A percentile compares a stretch with the other conserved stretches of the same genome.
phyloP scores from a whole-genome alignment of 2,888 invertebrate genomes.

The Drosophila algonquin region DNA sequence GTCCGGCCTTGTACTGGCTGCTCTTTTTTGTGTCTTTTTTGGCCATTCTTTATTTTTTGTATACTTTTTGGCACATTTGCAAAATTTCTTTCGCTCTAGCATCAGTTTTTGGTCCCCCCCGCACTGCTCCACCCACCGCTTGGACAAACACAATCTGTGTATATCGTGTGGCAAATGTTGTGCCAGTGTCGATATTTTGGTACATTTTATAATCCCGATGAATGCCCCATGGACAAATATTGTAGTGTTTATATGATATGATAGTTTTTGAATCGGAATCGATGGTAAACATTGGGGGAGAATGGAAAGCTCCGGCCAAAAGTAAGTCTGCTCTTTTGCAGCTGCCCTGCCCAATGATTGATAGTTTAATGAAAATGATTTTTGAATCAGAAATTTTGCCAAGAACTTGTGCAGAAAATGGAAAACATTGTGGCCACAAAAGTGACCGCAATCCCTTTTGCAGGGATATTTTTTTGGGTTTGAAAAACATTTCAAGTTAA shows the following conservation, averaged over 20 bases:
- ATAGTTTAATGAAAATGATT: neutral
- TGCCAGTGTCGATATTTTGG: slow-evolving; percentile 9
- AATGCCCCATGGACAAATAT: slow-evolving; percentile 20
- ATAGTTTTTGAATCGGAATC: slow-evolving; percentile 7
- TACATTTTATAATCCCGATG: slow-evolving; percentile 15
- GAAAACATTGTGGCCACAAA: too few relatives aligned
- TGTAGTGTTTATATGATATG: neutral
- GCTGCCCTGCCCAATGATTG: neutral
- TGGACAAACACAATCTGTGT: slow-evolving; percentile 45
- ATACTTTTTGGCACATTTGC: slow-evolving; percentile 65
- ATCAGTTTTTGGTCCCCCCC: neutral
- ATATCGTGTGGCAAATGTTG: slow-evolving; percentile 27
- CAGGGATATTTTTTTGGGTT: neutral
- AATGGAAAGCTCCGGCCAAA: neutral
- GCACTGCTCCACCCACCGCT: neutral
- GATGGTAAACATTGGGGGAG: slow-evolving; percentile 1
- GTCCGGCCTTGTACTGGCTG: slow-evolving; percentile 61
- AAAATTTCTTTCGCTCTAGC: slow-evolving; percentile 45
- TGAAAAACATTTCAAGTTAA: too few relatives aligned
- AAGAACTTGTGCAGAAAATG: neutral
- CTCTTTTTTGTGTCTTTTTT: slow-evolving; percentile 14
- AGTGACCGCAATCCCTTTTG: neutral
- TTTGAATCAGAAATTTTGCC: neutral
- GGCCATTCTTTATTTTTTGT: slow-evolving; percentile 25
- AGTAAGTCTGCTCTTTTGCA: too few relatives aligned